phyloP scores from a whole-genome alignment of 2,113 vertebrate genomes.

The Nannospalax galili region DNA sequence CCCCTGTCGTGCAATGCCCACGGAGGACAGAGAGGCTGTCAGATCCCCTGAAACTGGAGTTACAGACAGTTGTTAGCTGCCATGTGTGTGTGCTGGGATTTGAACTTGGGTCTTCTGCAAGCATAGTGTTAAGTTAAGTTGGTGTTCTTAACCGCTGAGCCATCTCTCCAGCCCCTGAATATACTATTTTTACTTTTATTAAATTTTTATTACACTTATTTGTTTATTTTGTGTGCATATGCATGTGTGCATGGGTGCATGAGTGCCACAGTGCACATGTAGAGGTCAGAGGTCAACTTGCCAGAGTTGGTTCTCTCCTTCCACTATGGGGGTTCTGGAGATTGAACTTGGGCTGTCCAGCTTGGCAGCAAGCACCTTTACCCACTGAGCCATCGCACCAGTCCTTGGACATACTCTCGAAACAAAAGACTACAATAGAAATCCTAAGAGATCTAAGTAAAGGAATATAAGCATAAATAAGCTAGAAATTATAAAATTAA shows the following conservation, averaged over 20 bases:
- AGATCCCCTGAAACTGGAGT: no score
- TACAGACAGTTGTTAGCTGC: no score
- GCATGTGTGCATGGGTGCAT: background rate
- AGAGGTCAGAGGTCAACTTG: background rate
- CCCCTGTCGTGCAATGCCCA: no score
- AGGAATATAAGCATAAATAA: background rate
- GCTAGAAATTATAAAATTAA: background rate
- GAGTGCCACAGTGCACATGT: background rate
- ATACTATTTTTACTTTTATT: no score
- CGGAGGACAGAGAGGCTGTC: no score
- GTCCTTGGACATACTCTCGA: background rate
- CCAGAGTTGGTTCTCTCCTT: no score
- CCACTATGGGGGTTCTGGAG: background rate
- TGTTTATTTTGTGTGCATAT: background rate
- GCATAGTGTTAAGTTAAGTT: no score
- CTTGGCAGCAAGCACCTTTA: background rate
- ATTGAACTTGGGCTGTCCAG: background rate
- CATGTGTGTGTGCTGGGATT: no score
- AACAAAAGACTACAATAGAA: background rate
- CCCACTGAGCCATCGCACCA: no score
- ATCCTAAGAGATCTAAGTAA: background rate
- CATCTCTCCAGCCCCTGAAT: no score
- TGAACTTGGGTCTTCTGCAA: no score
- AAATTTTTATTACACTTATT: background rate
- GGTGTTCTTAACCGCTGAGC: no score